Conservation (phyloP, 2,113 vertebrate species). For the Zosterops japonicus region DNA sequence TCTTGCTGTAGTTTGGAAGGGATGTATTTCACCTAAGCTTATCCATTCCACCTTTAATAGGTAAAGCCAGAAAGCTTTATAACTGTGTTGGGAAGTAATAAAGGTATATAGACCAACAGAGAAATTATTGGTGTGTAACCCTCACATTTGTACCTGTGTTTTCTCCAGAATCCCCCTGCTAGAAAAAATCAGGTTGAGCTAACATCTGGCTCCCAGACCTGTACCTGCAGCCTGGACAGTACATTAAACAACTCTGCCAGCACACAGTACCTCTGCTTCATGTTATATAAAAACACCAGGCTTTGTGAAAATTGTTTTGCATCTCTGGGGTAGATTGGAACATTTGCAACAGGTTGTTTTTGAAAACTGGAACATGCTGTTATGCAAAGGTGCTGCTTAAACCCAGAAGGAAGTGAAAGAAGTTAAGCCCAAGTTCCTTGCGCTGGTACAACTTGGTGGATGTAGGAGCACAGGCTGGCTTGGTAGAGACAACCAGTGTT, state of each 20-base stretch:
- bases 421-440: background rate
- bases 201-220: background rate
- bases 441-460: background rate
- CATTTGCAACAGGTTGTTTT: background rate
- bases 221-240: background rate
- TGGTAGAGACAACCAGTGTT: background rate
- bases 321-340: background rate
- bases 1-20: background rate
- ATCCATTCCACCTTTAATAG: background rate
- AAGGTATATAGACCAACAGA: background rate
- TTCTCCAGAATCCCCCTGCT: background rate
- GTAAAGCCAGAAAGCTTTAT: background rate
- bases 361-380: background rate
- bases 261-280: background rate
- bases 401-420: background rate
- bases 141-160: background rate
- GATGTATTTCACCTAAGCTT: background rate
- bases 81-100: background rate
- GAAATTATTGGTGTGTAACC: background rate
- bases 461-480: background rate
- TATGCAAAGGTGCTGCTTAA: background rate
- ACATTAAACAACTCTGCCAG: background rate
- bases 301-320: background rate
- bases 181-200: background rate
- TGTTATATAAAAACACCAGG: background rate